These are phyloP conservation scores for Apotomis betuletana DNA, from an alignment of 2,888 invertebrate genomes.

Conservation along the genomic window DNA sequence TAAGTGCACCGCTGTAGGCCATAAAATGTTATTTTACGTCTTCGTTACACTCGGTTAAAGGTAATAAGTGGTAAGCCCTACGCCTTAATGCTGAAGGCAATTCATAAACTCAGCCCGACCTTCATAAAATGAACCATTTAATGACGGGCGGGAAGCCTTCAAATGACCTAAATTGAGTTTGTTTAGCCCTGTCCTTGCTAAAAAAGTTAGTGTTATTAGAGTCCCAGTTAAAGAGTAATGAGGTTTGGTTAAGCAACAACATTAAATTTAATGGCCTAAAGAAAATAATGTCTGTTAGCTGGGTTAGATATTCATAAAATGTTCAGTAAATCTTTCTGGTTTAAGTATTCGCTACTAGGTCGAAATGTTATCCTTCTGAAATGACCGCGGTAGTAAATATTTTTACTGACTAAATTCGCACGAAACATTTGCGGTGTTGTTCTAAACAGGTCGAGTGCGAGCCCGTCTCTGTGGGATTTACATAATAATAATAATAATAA, in stretches of 20 bases:
- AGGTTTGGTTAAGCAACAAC: background rate
- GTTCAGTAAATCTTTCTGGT: too few relatives aligned
- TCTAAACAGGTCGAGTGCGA: constrained; percentile 2
- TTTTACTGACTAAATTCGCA: background rate
- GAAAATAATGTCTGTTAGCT: background rate
- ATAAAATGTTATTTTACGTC: constrained; percentile 27
- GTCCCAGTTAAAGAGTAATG: background rate
- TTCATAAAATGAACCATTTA: constrained; percentile 32
- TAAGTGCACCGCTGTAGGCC: background rate
- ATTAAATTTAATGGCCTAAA: background rate
- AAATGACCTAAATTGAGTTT: constrained; percentile 16
- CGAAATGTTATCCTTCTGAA: background rate
- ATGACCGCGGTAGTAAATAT: background rate
- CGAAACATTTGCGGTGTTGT: background rate
- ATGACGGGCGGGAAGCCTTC: constrained; percentile 1
- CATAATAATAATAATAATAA: too few relatives aligned
- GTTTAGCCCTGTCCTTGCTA: constrained; percentile 11
- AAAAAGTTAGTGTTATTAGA: background rate
- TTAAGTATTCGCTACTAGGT: too few relatives aligned
- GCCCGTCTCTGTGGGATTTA: background rate
- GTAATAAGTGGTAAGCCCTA: constrained; percentile 19
- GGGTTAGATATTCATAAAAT: too few relatives aligned
- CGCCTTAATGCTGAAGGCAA: constrained; percentile 18
- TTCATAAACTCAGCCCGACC: constrained; percentile 25
- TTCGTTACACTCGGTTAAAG: constrained; percentile 16